These are phyloP conservation scores for Oryzias curvinotus DNA, from an alignment of 2,113 vertebrate genomes.

Conservation along the genomic window DNA sequence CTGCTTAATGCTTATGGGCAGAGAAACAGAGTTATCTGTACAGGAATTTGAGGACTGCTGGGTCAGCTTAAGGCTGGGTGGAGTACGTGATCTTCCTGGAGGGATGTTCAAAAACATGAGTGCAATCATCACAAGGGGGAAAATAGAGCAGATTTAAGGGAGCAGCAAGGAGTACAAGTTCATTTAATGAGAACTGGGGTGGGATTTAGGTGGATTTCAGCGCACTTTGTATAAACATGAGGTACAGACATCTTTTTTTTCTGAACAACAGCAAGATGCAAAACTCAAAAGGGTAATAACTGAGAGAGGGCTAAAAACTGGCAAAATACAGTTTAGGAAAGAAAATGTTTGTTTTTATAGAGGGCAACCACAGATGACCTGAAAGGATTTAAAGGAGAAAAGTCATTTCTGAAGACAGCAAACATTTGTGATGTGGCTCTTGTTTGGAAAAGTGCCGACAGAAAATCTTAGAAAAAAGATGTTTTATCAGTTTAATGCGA, in stretches of 20 bases:
- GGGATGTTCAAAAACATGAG: constrained; percentile 24
- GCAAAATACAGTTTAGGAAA: constrained; percentile 23
- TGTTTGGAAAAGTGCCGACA: constrained; percentile 1
- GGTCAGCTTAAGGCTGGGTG: constrained; percentile 51
- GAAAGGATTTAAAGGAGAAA: constrained; percentile 21
- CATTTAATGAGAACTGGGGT: constrained; percentile 12
- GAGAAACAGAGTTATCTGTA: not conserved
- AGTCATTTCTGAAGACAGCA: constrained; percentile 30
- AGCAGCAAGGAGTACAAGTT: constrained; percentile 27
- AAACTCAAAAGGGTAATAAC: constrained; percentile 31
- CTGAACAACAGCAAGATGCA: constrained; percentile 30
- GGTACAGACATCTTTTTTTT: constrained; percentile 31
- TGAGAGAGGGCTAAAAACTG: constrained; percentile 14
- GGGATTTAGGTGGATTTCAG: constrained; percentile 24
- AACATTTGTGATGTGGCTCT: constrained; percentile 31
- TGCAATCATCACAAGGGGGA: constrained; percentile 5
- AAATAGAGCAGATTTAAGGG: constrained; percentile 13
- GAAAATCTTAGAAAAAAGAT: constrained; percentile 1
- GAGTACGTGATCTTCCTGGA: constrained; percentile 38
- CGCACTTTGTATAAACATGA: constrained; percentile 30
- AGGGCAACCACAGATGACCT: constrained; percentile 35
- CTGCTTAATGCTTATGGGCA: constrained; percentile 17
- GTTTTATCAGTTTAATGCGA: no score
- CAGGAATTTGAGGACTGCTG: not conserved
- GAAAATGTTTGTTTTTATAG: constrained; percentile 38